These are phyloP conservation scores for Mormyrus hasselquistii DNA, from an alignment of 2,797 vertebrate genomes.

Conservation along the genomic window DNA sequence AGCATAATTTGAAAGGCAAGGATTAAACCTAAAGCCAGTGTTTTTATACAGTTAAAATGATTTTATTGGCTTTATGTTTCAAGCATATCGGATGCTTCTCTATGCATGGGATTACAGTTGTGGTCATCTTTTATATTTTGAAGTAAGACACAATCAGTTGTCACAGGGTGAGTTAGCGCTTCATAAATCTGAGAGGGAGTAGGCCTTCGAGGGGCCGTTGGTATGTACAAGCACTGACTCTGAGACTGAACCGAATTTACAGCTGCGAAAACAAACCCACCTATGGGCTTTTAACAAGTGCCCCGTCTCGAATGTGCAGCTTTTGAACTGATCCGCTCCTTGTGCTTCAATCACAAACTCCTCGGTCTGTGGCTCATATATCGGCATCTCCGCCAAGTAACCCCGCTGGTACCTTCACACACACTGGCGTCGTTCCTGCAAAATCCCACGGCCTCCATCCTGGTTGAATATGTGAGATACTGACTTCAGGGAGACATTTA, in stretches of 20 bases:
- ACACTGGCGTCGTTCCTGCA: background rate
- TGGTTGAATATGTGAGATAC: constrained; percentile 12
- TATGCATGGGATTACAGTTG: constrained; percentile 17
- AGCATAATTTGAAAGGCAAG: background rate
- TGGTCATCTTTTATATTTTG: background rate
- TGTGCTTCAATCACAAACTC: constrained; percentile 19
- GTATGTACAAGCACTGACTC: constrained; percentile 17
- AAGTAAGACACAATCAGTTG: constrained; percentile 7
- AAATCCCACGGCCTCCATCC: constrained; percentile 17
- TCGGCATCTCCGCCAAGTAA: background rate
- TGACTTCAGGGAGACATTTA: constrained; percentile 16
- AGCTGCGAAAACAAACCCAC: constrained; percentile 27
- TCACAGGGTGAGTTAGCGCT: background rate
- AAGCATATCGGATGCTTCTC: constrained; percentile 25
- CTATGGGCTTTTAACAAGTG: constrained; percentile 15
- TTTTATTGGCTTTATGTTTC: constrained; percentile 20
- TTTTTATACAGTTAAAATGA: constrained; percentile 26
- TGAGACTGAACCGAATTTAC: constrained; percentile 16
- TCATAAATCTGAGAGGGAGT: constrained; percentile 5
- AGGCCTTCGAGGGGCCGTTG: constrained; percentile 8
- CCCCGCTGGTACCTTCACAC: constrained; percentile 9
- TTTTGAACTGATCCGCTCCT: constrained; percentile 19
- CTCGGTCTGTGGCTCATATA: background rate
- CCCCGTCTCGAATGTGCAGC: constrained; percentile 13
- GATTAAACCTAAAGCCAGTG: background rate